A percentile compares a stretch with the other conserved stretches of the same genome.
phyloP scores from a whole-genome alignment of 2,888 invertebrate genomes.

The Cantharis lateralis region DNA sequence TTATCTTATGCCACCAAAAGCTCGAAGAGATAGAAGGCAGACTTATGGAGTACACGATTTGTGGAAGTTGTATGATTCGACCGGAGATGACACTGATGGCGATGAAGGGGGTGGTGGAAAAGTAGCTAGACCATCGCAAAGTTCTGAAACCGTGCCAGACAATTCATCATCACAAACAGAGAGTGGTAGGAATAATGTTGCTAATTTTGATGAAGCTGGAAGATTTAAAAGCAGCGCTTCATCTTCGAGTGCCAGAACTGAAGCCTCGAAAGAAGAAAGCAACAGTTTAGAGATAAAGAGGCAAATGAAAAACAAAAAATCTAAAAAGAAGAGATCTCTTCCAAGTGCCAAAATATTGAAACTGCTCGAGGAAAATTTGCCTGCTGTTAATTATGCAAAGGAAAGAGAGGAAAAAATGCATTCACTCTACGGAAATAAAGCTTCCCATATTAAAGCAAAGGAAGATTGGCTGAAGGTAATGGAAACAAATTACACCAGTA shows the following conservation, averaged over 20 bases:
- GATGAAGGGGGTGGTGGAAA: not conserved
- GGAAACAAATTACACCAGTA: not conserved
- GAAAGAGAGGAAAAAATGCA: not conserved
- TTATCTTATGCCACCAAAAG: not conserved
- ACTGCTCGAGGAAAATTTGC: not conserved
- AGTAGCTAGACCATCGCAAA: too few relatives aligned
- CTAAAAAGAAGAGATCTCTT: not conserved
- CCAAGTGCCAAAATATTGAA: not conserved
- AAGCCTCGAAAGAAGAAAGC: not conserved
- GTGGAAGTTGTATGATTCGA: not conserved
- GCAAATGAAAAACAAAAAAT: not conserved
- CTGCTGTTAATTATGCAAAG: not conserved
- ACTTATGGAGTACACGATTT: not conserved
- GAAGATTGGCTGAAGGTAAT: not conserved
- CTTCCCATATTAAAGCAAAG: not conserved
- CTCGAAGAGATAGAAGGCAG: not conserved
- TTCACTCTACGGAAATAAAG: not conserved
- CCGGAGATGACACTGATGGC: not conserved
- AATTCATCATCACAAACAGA: too few relatives aligned
- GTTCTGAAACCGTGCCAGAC: not conserved
- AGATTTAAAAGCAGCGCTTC: too few relatives aligned
- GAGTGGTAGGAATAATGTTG: too few relatives aligned
- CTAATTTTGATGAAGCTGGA: too few relatives aligned
- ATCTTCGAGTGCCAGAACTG: not conserved
- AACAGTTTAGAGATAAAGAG: not conserved